Evolutionary conservation across 2,888 invertebrate genomes (phyloP).

Genomic region (Dioctria rufipes): DNA sequence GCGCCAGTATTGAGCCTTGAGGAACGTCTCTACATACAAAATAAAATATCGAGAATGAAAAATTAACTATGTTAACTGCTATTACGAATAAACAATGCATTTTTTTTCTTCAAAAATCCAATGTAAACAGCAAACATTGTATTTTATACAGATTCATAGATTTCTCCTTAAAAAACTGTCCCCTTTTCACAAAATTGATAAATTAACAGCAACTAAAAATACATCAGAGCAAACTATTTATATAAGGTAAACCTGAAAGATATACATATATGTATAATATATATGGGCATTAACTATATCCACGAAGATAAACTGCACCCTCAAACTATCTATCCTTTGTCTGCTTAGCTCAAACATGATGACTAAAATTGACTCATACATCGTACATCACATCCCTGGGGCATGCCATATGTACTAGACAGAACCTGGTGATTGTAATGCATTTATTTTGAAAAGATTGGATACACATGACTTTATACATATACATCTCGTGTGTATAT

Average conservation of each 20-base stretch:
- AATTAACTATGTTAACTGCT: no score
- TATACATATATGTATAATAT: no score
- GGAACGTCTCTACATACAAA: no score
- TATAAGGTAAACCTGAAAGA: neutral
- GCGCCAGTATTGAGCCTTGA: no score
- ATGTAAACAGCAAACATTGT: no score
- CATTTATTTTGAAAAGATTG: conserved; percentile 26
- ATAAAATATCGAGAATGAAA: no score
- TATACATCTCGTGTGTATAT: neutral
- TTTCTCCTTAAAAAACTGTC: neutral
- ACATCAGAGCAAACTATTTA: conserved; percentile 12
- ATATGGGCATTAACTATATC: neutral
- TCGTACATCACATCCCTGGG: neutral
- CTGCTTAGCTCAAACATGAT: conserved; percentile 4
- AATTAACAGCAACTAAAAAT: conserved; percentile 22
- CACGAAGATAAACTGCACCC: conserved; percentile 23
- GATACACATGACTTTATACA: neutral
- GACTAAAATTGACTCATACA: conserved; percentile 21
- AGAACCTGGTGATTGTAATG: conserved; percentile 4
- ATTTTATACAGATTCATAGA: no score
- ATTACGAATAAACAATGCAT: no score
- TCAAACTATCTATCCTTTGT: conserved; percentile 4
- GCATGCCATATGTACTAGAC: conserved; percentile 9
- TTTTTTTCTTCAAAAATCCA: no score
- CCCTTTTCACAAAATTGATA: neutral